phyloP scores from a whole-genome alignment of 2,797 vertebrate genomes.

The Podargus strigoides region DNA sequence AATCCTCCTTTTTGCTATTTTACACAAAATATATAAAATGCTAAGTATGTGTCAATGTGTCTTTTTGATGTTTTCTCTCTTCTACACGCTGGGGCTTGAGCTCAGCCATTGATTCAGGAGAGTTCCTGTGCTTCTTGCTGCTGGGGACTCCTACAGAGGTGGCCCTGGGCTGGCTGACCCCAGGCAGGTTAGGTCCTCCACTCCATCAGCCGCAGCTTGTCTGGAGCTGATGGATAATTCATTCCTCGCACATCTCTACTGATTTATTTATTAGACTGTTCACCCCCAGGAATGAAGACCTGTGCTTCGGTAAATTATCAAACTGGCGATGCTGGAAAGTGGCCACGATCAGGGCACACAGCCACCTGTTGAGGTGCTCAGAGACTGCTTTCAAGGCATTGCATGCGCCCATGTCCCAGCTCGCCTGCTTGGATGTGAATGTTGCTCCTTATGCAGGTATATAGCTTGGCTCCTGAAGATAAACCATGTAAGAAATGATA shows the following conservation, averaged over 20 bases:
- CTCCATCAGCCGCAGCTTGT: background rate
- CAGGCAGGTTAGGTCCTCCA: fast-evolving
- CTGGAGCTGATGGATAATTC: background rate
- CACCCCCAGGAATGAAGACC: background rate
- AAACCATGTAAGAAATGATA: background rate
- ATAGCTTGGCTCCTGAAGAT: background rate
- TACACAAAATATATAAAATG: slow-evolving; percentile 27
- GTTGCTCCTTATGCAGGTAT: background rate
- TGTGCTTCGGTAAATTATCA: background rate
- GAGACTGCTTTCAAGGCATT: background rate
- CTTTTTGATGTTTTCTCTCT: slow-evolving; percentile 38
- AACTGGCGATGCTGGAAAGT: background rate
- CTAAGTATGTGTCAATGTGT: slow-evolving; percentile 28
- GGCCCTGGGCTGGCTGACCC: background rate
- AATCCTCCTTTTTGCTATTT: slow-evolving; percentile 14
- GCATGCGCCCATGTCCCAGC: fast-evolving
- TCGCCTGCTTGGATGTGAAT: background rate
- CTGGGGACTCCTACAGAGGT: background rate
- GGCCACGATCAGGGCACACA: background rate
- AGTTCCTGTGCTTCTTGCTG: background rate
- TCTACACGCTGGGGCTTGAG: background rate
- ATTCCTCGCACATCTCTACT: background rate
- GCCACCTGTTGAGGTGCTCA: background rate
- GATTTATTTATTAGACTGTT: slow-evolving; percentile 18
- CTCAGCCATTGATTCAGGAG: background rate